phyloP scores from a whole-genome alignment of 2,888 invertebrate species.

The Alcis repandata region DNA sequence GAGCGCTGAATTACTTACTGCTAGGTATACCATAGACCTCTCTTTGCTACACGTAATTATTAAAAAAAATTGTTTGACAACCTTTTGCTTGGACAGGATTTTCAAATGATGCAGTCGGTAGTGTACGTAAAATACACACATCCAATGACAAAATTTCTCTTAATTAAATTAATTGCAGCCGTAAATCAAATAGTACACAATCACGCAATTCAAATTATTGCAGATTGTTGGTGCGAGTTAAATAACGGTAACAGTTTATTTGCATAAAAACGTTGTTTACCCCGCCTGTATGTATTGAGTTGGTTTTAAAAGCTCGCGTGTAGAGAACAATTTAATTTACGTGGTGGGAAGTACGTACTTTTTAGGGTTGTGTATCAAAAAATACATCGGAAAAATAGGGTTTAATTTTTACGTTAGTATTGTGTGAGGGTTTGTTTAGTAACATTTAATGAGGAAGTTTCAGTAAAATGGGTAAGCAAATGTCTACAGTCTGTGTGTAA shows the following conservation, averaged over 20 bases:
- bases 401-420: not conserved
- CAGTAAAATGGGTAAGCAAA: not conserved
- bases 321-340: conserved; percentile 21
- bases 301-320: conserved; percentile 28
- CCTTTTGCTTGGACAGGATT: too few species aligned
- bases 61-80: too few species aligned
- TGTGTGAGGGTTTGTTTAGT: not conserved
- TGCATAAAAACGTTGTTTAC: conserved; percentile 42
- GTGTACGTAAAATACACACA: too few species aligned
- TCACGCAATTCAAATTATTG: conserved; percentile 43
- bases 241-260: conserved; percentile 41
- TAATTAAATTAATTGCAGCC: conserved; percentile 30
- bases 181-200: conserved; percentile 40
- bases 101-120: too few species aligned
- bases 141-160: not conserved
- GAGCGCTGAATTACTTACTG: too few species aligned
- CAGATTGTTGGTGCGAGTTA: conserved; percentile 41
- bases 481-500: too few species aligned
- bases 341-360: not conserved
- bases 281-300: conserved; percentile 25
- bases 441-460: not conserved
- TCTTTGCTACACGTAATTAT: too few species aligned
- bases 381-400: not conserved
- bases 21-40: too few species aligned
- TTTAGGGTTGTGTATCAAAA: not conserved